A percentile compares a stretch with the other conserved stretches of the same genome.
phyloP scores from a whole-genome alignment of 2,113 vertebrate species.

The Heterochromis multidens region DNA sequence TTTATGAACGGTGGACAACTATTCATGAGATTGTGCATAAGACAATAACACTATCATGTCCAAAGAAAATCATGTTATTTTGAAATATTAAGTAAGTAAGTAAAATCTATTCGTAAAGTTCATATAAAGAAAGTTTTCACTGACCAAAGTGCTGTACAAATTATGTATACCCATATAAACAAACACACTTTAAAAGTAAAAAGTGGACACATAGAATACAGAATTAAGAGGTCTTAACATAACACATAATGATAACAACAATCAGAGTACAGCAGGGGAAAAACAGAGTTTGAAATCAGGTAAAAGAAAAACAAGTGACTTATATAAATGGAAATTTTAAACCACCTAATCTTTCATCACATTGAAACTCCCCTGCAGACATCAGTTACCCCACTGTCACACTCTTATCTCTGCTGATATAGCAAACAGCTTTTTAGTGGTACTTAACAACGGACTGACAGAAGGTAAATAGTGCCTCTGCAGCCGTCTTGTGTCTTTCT shows the following conservation, averaged over 20 bases:
- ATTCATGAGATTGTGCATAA: background rate
- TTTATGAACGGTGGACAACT: background rate
- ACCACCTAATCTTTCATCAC: background rate
- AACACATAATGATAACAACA: background rate
- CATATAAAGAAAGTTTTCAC: background rate
- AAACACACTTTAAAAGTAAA: background rate
- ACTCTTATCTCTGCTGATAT: conserved; percentile 46
- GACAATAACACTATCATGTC: background rate
- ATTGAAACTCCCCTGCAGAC: background rate
- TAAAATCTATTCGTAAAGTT: too few species aligned
- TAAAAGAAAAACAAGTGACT: rapidly evolving
- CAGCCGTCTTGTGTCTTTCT: conserved; percentile 11
- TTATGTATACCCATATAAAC: background rate
- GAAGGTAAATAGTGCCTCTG: conserved; percentile 42
- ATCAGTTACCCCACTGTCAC: conserved; percentile 5
- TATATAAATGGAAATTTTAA: background rate
- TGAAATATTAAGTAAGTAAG: background rate
- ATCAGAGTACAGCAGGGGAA: background rate
- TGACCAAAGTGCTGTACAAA: background rate
- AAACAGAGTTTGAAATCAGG: background rate
- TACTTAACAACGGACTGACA: conserved; percentile 23
- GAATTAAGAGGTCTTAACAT: rapidly evolving
- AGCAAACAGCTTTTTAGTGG: conserved; percentile 48
- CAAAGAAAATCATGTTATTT: background rate
- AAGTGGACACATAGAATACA: background rate